phyloP scores from a whole-genome alignment of 2,113 vertebrate genomes.

The Myrmophylax atrothorax region DNA sequence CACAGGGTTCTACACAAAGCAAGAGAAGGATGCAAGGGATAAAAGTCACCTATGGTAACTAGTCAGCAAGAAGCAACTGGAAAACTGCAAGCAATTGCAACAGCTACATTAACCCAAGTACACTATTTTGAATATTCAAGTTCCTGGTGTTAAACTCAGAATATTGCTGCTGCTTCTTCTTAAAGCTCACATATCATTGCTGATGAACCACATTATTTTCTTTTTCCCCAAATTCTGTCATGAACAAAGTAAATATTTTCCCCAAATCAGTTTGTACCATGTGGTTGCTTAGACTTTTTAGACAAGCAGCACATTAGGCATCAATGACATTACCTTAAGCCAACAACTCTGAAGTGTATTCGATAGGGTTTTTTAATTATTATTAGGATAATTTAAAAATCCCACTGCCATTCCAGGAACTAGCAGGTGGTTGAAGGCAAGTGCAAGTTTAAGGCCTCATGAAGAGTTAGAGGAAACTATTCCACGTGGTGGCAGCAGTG shows the following conservation, averaged over 20 bases:
- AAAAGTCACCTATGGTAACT: not conserved
- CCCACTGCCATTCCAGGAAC: not conserved
- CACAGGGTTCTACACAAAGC: not conserved
- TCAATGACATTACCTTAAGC: not conserved
- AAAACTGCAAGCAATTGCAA: not conserved
- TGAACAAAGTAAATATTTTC: not conserved
- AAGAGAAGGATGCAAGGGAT: not conserved
- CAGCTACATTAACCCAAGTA: not conserved
- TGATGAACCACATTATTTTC: not conserved
- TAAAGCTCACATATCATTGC: not conserved
- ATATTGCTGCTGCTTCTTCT: not conserved
- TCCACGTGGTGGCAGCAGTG: slow-evolving; percentile 64
- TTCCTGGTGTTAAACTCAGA: not conserved
- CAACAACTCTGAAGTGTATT: not conserved
- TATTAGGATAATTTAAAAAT: not conserved
- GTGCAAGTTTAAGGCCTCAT: not conserved
- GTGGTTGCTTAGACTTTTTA: not conserved
- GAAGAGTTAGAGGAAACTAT: not conserved
- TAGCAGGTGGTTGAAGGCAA: not conserved
- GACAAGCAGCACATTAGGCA: not conserved
- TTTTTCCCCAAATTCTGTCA: not conserved
- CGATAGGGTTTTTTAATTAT: not conserved
- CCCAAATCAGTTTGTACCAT: not conserved
- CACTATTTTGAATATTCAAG: not conserved
- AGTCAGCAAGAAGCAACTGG: not conserved